Percentiles rank a stretch among this genome's conserved stretches.
Evolutionary conservation across 2,888 invertebrate species (phyloP).

Genomic region (Plutella xylostella): DNA sequence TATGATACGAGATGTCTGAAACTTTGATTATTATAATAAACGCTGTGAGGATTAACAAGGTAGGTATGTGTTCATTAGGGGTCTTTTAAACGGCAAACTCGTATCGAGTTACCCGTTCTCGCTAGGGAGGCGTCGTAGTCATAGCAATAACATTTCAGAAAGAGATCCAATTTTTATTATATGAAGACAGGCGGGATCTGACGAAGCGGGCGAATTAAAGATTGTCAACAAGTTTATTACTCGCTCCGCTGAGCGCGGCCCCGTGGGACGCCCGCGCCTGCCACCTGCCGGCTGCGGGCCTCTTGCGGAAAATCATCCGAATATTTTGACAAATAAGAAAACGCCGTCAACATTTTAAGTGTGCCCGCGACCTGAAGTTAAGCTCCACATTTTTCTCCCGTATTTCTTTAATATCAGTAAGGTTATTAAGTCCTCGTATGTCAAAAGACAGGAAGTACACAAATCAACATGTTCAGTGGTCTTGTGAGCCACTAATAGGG

Average conservation of each 20-base stretch:
- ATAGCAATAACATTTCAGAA: background rate
- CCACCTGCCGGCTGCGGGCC: constrained; percentile 2
- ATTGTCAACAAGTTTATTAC: constrained; percentile 68
- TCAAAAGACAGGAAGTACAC: constrained; percentile 27
- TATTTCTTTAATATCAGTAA: background rate
- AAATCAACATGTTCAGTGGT: constrained; percentile 38
- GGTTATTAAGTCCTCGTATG: background rate
- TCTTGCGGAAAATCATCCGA: too few relatives aligned
- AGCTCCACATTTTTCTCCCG: too few relatives aligned
- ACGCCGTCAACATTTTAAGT: too few relatives aligned
- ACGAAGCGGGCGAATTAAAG: constrained; percentile 56
- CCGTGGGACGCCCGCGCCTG: constrained; percentile 26
- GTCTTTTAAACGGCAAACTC: background rate
- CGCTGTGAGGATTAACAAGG: background rate
- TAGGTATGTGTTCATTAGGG: constrained; percentile 4
- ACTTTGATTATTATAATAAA: background rate
- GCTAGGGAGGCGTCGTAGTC: background rate
- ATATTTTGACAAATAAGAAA: too few relatives aligned
- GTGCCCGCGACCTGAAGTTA: too few relatives aligned
- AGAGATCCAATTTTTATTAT: constrained; percentile 35
- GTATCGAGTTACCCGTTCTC: background rate
- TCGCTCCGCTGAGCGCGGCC: constrained; percentile 55
- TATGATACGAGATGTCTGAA: too few relatives aligned
- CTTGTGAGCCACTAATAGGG: constrained; percentile 57
- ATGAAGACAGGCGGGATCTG: constrained; percentile 32